Base-by-base conservation (phyloP, 2,113 vertebrate species). In the Nipponia nippon region DNA sequence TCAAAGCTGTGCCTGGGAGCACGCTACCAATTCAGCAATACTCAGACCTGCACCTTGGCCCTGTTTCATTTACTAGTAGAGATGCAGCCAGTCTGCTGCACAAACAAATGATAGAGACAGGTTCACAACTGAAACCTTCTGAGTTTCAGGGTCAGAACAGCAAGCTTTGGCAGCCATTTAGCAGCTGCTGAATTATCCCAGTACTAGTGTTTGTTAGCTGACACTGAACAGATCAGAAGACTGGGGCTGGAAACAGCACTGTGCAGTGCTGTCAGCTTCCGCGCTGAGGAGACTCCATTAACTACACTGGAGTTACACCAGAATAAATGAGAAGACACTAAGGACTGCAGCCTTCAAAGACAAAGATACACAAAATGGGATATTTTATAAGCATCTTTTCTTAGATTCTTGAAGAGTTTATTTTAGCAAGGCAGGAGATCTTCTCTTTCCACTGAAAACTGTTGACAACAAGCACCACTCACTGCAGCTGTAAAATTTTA, bases 321-420 rank as follows among this genome's bases (percentile, higher is more conserved):
- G 73, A 55, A 92, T 30, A 90, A 90, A 73, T 8, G 22, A 93
- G 55, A 87, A 89, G 40, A 84, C 40, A 66, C 46, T 58, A 34
- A 71, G 85, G 65, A 81, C 61, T 56, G 52, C 44, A 87, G 73
- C 44, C 56, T 95, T 65, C 56, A 62, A 92, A 82, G 32, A 71
- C 36, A 89, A 95, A 92, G 47, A 84, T 71, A 94, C 38, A 91
- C 82, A 95, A 95, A 79, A 49, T 11, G 27, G 32, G 62, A 30
- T 85, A 38, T 66, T 95, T 96, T 91, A 89, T 65, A 72, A 85
- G 30, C 47, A 69, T 76, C 21, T 95, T 94, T 89, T 89, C 63
- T 83, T 82, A 62, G 69, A 69, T 92, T 91, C 73, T 87, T 82
- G 62, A 62, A 72, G 52, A 87, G 84, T 91, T 95, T 96, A 95